A percentile compares a stretch with the other conserved stretches of the same genome.
These are phyloP conservation scores for Pseudomyrmex flavicornis DNA, from an alignment of 1,140 invertebrate species.

Conservation along the genomic window DNA sequence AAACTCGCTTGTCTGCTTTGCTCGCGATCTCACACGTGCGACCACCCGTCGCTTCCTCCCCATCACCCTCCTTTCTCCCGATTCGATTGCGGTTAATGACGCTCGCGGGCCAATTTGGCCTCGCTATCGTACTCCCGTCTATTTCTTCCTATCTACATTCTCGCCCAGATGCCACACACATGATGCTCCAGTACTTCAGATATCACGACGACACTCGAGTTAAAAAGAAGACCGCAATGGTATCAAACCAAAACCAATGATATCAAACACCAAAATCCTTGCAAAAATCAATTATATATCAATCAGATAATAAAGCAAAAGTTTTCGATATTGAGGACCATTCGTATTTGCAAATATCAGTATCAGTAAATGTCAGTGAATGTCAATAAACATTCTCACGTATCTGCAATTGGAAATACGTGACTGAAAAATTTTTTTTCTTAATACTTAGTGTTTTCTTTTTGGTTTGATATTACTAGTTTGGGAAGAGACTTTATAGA, in stretches of 20 bases:
- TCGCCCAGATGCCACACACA: background rate
- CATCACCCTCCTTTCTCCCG: conserved; percentile 19
- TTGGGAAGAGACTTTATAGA: conserved; percentile 41
- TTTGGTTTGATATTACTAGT: conserved; percentile 48
- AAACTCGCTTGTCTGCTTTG: conserved; percentile 60
- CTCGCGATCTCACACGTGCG: conserved; percentile 59
- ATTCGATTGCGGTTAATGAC: conserved; percentile 55
- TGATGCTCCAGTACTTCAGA: conserved; percentile 5
- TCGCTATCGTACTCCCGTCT: conserved; percentile 28
- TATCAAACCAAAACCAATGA: too few species aligned
- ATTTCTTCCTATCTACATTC: conserved; percentile 21
- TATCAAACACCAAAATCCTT: too few species aligned
- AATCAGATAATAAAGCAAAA: too few species aligned
- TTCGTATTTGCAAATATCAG: background rate
- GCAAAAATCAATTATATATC: too few species aligned
- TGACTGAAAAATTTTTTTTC: conserved; percentile 1
- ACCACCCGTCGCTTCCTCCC: conserved; percentile 63
- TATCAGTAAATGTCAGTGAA: background rate
- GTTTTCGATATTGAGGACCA: too few species aligned
- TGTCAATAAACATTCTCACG: too few species aligned
- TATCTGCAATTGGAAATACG: too few species aligned
- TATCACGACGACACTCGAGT: background rate
- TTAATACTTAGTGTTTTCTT: conserved; percentile 32
- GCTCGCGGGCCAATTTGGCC: conserved; percentile 58
- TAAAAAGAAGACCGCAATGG: background rate